These are phyloP conservation scores for Drosophila melanogaster DNA, from an alignment of 1,140 invertebrate genomes.

Conservation along the genomic window DNA sequence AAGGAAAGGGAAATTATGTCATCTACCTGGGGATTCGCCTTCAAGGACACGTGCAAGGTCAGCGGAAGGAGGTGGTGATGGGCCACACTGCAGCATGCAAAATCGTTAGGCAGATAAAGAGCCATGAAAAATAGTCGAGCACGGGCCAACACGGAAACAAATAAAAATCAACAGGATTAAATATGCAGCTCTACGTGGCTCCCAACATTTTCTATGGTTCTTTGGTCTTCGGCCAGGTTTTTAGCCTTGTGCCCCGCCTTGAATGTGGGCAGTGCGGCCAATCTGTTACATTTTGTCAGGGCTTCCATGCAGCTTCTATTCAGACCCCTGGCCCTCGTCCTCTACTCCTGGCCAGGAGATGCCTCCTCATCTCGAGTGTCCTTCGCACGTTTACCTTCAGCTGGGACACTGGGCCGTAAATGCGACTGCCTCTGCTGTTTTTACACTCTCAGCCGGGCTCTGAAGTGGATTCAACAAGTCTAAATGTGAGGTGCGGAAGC, in stretches of 20 bases:
- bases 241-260: conserved; percentile 40
- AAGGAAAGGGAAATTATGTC: conserved; percentile 6
- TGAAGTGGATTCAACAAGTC: conserved; percentile 66
- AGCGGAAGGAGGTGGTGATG: neutral
- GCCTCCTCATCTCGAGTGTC: conserved; percentile 32
- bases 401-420: conserved; percentile 44
- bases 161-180: conserved; percentile 83
- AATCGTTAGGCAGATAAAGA: conserved; percentile 67
- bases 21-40: conserved; percentile 24
- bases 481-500: neutral
- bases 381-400: conserved; percentile 68
- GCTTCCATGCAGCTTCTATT: conserved; percentile 44
- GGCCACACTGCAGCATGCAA: conserved; percentile 53
- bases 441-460: conserved; percentile 14
- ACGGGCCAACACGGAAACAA: conserved; percentile 67
- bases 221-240: conserved; percentile 42
- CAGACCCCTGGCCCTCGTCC: neutral
- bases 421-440: conserved; percentile 33
- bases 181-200: conserved; percentile 57
- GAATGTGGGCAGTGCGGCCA: conserved; percentile 52
- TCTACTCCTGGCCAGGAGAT: neutral
- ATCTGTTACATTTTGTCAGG: conserved; percentile 78
- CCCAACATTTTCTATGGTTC: conserved; percentile 36
- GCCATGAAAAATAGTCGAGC: conserved; percentile 54
- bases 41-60: conserved; percentile 25